Conservation (phyloP, 2,888 invertebrate genomes). For the Cactoblastis cactorum region DNA sequence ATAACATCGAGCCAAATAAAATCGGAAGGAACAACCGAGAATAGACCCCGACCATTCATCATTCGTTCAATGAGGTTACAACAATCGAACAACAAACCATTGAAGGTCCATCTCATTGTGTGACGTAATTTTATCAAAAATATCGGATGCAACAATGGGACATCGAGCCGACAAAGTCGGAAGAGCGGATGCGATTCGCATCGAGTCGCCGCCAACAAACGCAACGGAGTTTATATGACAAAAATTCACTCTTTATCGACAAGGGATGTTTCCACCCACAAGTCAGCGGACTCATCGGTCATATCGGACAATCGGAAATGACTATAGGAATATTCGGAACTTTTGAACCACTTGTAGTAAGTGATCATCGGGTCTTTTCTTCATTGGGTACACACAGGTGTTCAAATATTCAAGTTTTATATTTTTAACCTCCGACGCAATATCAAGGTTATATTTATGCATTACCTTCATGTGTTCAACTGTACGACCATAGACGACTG, state of each 20-base stretch:
- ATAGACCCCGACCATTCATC: slow-evolving; percentile 57
- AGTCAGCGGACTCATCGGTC: slow-evolving; percentile 67
- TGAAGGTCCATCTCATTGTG: slow-evolving; percentile 62
- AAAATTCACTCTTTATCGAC: slow-evolving; percentile 54
- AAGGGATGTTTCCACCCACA: slow-evolving; percentile 80
- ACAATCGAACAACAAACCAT: slow-evolving; percentile 74
- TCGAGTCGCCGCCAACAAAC: slow-evolving; percentile 66
- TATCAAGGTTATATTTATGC: no score
- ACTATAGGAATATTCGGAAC: slow-evolving; percentile 59
- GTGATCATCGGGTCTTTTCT: slow-evolving; percentile 32
- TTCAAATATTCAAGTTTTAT: slow-evolving; percentile 20
- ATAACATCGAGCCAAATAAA: slow-evolving; percentile 51
- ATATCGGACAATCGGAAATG: slow-evolving; percentile 73
- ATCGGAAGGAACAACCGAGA: slow-evolving; percentile 63
- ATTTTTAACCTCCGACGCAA: slow-evolving; percentile 15
- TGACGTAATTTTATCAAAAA: slow-evolving; percentile 77
- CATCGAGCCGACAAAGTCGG: slow-evolving; percentile 69
- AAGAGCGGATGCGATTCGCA: slow-evolving; percentile 77
- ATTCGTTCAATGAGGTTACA: slow-evolving; percentile 69
- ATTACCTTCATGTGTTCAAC: no score
- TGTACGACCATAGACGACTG: no score
- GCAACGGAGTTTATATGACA: slow-evolving; percentile 62
- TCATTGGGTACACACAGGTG: slow-evolving; percentile 56
- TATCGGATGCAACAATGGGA: slow-evolving; percentile 66
- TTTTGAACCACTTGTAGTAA: slow-evolving; percentile 63